Conservation (phyloP, 2,113 vertebrate species). For the Burhinus bistriatus region DNA sequence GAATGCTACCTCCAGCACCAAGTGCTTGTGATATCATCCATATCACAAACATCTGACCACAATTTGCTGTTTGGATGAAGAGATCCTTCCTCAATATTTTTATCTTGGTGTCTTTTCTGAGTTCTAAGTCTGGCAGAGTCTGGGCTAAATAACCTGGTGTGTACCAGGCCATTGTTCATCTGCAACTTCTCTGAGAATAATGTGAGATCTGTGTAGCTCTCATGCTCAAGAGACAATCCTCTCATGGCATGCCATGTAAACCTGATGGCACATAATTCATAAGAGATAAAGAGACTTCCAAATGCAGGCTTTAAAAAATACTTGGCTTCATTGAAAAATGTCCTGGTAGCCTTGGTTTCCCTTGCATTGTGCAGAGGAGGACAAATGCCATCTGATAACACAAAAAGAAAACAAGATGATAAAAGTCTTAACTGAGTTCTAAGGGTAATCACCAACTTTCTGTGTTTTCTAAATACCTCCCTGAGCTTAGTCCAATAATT, state of each 20-base stretch:
- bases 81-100: background rate
- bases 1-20: background rate
- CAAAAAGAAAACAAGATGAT: background rate
- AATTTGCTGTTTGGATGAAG: background rate
- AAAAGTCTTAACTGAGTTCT: background rate
- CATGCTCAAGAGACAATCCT: background rate
- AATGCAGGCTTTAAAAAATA: background rate
- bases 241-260: background rate
- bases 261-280: background rate
- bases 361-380: background rate
- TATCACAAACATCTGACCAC: background rate
- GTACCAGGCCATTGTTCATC: background rate
- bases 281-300: background rate
- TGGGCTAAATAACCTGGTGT: background rate
- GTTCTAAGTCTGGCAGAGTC: background rate
- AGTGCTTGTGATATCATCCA: background rate
- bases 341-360: background rate
- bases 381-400: background rate
- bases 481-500: background rate
- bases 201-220: background rate
- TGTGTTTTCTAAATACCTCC: background rate
- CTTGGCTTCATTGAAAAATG: background rate
- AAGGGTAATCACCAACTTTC: background rate
- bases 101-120: background rate
- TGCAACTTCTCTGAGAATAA: background rate